Percentiles rank a stretch among this genome's conserved stretches.
phyloP scores from a whole-genome alignment of 2,888 invertebrate species.

The Ormyrus rosae region DNA sequence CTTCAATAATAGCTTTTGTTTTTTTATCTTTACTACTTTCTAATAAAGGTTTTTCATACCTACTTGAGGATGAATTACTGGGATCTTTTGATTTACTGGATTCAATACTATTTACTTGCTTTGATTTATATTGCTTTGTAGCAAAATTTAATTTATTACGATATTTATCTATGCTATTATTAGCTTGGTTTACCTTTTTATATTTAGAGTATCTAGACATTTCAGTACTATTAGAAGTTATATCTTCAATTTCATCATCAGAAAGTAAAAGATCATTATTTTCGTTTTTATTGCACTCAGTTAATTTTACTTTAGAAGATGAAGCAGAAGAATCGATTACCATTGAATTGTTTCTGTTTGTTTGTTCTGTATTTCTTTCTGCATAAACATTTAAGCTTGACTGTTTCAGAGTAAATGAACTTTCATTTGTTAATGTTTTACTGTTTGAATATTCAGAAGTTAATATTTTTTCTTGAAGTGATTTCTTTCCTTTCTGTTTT shows the following conservation, averaged over 20 bases:
- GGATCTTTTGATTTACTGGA: background rate
- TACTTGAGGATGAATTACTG: background rate
- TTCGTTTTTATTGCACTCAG: constrained; percentile 4
- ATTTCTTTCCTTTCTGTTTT: constrained; percentile 17
- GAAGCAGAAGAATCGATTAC: background rate
- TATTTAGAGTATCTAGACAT: constrained; percentile 69
- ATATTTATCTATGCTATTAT: constrained; percentile 70
- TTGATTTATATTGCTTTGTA: background rate
- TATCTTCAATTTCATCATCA: constrained; percentile 34
- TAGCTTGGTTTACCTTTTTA: constrained; percentile 61
- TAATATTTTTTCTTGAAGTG: background rate
- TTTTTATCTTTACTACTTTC: background rate
- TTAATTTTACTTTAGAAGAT: background rate
- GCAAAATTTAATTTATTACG: constrained; percentile 58
- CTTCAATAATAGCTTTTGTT: constrained; percentile 13
- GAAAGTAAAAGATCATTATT: background rate
- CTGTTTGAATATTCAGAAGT: no score
- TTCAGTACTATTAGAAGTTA: constrained; percentile 45
- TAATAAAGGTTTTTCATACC: background rate
- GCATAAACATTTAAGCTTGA: no score
- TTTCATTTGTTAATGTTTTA: constrained; percentile 8
- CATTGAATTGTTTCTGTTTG: no score
- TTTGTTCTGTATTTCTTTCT: no score
- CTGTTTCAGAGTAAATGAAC: background rate
- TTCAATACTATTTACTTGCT: background rate